These are phyloP conservation scores for Oryzias celebensis DNA, from an alignment of 2,113 vertebrate species.

Conservation along the genomic window DNA sequence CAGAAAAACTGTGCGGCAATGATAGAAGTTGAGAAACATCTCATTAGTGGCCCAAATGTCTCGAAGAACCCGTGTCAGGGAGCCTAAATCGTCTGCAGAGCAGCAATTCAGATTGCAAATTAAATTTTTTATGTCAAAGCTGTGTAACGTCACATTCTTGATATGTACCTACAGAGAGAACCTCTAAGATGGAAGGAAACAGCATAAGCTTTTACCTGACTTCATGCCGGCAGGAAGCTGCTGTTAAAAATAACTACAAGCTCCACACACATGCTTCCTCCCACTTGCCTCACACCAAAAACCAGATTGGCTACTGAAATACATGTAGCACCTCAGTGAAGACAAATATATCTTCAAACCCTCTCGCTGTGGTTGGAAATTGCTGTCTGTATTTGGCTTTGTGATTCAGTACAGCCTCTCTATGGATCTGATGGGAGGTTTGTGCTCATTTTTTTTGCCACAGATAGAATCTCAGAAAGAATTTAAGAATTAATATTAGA, in stretches of 20 bases:
- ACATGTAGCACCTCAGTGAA: slow-evolving; percentile 25
- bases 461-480: slow-evolving; percentile 13
- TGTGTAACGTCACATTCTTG: not conserved
- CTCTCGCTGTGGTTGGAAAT: slow-evolving; percentile 27
- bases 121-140: too few relatives aligned
- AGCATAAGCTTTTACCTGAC: slow-evolving; percentile 38
- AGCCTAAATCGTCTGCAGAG: too few relatives aligned
- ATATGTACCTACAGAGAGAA: slow-evolving; percentile 10
- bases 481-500: slow-evolving; percentile 25
- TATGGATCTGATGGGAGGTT: slow-evolving; percentile 29
- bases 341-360: slow-evolving; percentile 40
- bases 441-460: slow-evolving; percentile 19
- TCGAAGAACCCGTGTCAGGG: too few relatives aligned
- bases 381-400: slow-evolving; percentile 42
- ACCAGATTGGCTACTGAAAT: slow-evolving; percentile 26
- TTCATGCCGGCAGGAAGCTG: slow-evolving; percentile 45
- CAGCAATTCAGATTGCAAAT: too few relatives aligned
- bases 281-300: slow-evolving; percentile 49
- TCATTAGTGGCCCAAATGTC: too few relatives aligned
- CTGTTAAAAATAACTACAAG: slow-evolving; percentile 70
- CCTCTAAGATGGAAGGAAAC: slow-evolving; percentile 23
- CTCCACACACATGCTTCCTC: slow-evolving; percentile 53
- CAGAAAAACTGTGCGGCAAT: too few relatives aligned
- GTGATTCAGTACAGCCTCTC: slow-evolving; percentile 42
- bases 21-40: too few relatives aligned